phyloP scores from a whole-genome alignment of 2,797 vertebrate species.

The Alca torda region DNA sequence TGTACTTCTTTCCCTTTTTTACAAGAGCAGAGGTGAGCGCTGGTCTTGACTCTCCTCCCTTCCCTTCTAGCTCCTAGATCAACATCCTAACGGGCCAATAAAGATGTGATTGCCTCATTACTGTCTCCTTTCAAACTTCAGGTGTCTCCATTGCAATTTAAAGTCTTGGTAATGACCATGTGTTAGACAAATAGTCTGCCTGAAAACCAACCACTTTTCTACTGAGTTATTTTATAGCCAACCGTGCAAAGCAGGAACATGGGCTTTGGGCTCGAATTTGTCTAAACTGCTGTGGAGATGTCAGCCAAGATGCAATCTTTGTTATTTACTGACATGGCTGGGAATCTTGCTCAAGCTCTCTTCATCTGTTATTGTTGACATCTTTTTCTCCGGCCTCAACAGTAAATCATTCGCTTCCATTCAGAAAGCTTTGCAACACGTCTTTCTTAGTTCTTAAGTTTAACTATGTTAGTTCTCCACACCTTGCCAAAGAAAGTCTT shows the following conservation, averaged over 20 bases:
- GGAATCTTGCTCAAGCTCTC: neutral
- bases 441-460: neutral
- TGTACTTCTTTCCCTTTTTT: neutral
- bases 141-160: neutral
- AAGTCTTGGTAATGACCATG: neutral
- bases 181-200: neutral
- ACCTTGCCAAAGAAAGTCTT: neutral
- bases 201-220: neutral
- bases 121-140: neutral
- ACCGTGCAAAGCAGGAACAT: neutral
- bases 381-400: neutral
- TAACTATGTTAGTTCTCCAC: neutral
- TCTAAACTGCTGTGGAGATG: neutral
- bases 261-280: neutral
- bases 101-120: neutral
- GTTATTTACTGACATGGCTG: neutral
- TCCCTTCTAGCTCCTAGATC: neutral
- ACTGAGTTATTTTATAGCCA: neutral
- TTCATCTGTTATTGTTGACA: neutral
- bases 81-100: neutral
- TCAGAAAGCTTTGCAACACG: neutral
- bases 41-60: neutral
- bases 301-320: fast-evolving
- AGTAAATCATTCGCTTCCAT: neutral
- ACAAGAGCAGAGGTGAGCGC: neutral